Evolutionary conservation across 2,888 invertebrate species (phyloP).

Genomic region (Nymphalis polychloros): DNA sequence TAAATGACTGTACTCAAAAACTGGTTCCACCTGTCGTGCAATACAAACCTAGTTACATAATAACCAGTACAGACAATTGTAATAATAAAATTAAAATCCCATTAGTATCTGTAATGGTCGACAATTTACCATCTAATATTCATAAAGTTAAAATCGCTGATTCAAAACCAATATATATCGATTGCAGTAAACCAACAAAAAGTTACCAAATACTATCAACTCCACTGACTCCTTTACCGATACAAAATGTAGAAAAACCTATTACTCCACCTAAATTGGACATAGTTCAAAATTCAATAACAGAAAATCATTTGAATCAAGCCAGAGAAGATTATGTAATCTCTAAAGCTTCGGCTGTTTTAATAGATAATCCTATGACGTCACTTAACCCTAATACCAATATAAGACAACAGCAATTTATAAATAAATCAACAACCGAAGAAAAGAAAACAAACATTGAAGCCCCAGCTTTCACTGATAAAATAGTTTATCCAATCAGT

Average conservation of each 20-base stretch:
- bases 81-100: slow-evolving; percentile 1
- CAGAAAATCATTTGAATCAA: background rate
- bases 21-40: background rate
- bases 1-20: slow-evolving; percentile 4
- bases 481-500: background rate
- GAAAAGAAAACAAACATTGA: background rate
- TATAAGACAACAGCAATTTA: background rate
- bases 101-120: background rate
- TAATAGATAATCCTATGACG: background rate
- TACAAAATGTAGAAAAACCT: background rate
- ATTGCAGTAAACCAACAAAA: slow-evolving; percentile 9
- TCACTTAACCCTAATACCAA: background rate
- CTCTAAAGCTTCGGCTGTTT: background rate
- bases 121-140: background rate
- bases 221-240: background rate
- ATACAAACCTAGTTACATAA: background rate
- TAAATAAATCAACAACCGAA: background rate
- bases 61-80: background rate
- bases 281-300: background rate
- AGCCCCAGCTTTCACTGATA: background rate
- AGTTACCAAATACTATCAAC: background rate
- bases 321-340: background rate
- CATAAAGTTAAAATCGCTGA: slow-evolving; percentile 4
- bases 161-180: slow-evolving; percentile 7
- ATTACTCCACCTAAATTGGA: background rate